Percentiles rank a stretch among this genome's conserved stretches.
These are phyloP conservation scores for Gastracanthus pulcherrimus DNA, from an alignment of 2,888 invertebrate genomes.

Conservation along the genomic window DNA sequence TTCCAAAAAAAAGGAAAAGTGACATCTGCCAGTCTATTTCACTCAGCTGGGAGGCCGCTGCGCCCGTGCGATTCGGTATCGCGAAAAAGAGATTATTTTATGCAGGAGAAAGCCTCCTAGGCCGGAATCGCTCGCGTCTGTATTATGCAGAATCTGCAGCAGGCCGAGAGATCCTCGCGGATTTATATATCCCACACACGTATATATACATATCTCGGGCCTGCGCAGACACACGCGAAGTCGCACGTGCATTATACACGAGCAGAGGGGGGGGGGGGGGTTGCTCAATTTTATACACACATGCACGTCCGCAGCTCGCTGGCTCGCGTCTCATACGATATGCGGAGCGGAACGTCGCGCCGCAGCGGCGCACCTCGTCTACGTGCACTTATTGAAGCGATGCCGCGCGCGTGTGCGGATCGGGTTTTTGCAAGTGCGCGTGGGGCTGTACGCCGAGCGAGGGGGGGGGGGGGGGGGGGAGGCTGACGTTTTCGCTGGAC, in stretches of 20 bases:
- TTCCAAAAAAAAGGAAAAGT: slow-evolving; percentile 47
- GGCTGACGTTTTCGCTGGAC: slow-evolving; percentile 42
- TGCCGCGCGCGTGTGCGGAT: too few relatives aligned
- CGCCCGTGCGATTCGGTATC: slow-evolving; percentile 68
- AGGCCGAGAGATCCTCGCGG: not conserved
- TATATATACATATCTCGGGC: not conserved
- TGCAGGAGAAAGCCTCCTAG: slow-evolving; percentile 67
- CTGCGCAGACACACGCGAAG: not conserved
- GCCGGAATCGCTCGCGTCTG: slow-evolving; percentile 58
- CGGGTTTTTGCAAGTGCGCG: slow-evolving; percentile 9
- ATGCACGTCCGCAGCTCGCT: too few relatives aligned
- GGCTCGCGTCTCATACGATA: slow-evolving; percentile 3
- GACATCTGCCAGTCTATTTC: slow-evolving; percentile 68
- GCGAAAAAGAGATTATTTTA: slow-evolving; percentile 74
- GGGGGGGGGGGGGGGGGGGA: not conserved
- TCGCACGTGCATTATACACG: not conserved
- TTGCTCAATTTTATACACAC: not conserved
- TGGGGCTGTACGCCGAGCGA: not conserved
- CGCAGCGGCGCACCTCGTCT: too few relatives aligned
- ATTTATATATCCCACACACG: not conserved
- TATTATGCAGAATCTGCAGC: slow-evolving; percentile 66
- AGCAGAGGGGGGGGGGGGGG: not conserved
- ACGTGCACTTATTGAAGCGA: slow-evolving; percentile 45
- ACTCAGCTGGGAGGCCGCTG: slow-evolving; percentile 61
- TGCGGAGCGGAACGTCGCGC: slow-evolving; percentile 15